A percentile compares a stretch with the other conserved stretches of the same genome.
These are phyloP conservation scores for Epinephelus malabaricus DNA, from an alignment of 2,797 vertebrate species.

Conservation along the genomic window DNA sequence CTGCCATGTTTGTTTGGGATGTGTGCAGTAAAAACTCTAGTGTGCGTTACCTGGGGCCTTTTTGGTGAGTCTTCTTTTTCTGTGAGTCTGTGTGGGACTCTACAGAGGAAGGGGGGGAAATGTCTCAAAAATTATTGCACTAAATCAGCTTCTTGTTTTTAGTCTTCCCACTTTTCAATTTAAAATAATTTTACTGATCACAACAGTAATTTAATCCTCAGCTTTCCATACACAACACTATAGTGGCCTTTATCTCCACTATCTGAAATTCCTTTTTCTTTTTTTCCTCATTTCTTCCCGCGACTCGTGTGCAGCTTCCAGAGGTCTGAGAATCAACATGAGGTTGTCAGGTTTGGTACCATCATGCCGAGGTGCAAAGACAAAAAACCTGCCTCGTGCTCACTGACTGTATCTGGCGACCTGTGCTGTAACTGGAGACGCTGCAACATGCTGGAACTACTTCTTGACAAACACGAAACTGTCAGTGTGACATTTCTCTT, in stretches of 20 bases:
- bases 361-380: too few species aligned
- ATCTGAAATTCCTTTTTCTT: neutral
- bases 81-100: neutral
- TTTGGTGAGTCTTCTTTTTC: neutral
- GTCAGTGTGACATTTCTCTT: too few species aligned
- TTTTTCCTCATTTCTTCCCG: too few species aligned
- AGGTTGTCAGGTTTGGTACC: too few species aligned
- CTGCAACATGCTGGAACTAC: too few species aligned
- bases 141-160: neutral
- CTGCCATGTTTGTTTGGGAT: slow-evolving; percentile 1
- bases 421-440: too few species aligned
- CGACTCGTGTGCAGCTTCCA: too few species aligned
- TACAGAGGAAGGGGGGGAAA: neutral
- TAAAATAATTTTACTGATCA: neutral
- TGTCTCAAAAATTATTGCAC: neutral
- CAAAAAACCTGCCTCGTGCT: too few species aligned
- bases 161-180: neutral
- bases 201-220: neutral
- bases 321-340: too few species aligned
- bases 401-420: too few species aligned
- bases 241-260: neutral
- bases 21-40: neutral
- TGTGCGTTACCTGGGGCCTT: neutral
- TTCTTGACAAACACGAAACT: too few species aligned
- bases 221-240: neutral